These are phyloP conservation scores for Andrena bicolor DNA, from an alignment of 2,888 invertebrate genomes.

Conservation along the genomic window DNA sequence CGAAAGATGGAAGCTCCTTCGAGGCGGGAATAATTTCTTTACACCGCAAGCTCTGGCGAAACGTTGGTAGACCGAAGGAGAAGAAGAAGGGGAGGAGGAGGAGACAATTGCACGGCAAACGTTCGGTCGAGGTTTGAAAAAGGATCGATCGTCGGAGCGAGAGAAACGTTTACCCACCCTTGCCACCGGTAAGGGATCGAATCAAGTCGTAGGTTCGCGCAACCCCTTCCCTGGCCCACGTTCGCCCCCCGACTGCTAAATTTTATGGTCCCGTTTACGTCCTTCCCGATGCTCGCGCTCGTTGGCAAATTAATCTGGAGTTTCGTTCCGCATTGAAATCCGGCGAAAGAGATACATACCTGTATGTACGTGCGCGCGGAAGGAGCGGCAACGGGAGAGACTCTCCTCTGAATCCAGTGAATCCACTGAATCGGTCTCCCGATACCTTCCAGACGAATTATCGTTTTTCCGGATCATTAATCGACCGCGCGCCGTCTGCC, in stretches of 20 bases:
- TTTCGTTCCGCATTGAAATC: constrained; percentile 31
- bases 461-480: constrained; percentile 73
- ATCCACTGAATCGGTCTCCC: constrained; percentile 30
- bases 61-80: no score
- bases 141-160: neutral
- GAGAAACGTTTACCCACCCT: constrained; percentile 10
- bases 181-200: neutral
- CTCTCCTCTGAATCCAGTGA: constrained; percentile 8
- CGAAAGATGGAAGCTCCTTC: no score
- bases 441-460: constrained; percentile 64
- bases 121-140: constrained; percentile 4
- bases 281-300: constrained; percentile 2
- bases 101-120: neutral
- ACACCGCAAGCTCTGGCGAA: neutral
- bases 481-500: constrained; percentile 44
- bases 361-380: neutral
- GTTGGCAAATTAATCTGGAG: constrained; percentile 42
- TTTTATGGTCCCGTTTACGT: constrained; percentile 49
- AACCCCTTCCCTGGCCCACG: neutral
- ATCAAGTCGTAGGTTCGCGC: constrained; percentile 15
- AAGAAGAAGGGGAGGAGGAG: neutral
- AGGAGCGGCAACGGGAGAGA: constrained; percentile 3
- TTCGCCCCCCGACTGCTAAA: neutral
- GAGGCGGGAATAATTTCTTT: neutral
- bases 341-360: constrained; percentile 34